phyloP scores from a whole-genome alignment of 1,140 invertebrate genomes.

The Lysiphlebus fabarum region DNA sequence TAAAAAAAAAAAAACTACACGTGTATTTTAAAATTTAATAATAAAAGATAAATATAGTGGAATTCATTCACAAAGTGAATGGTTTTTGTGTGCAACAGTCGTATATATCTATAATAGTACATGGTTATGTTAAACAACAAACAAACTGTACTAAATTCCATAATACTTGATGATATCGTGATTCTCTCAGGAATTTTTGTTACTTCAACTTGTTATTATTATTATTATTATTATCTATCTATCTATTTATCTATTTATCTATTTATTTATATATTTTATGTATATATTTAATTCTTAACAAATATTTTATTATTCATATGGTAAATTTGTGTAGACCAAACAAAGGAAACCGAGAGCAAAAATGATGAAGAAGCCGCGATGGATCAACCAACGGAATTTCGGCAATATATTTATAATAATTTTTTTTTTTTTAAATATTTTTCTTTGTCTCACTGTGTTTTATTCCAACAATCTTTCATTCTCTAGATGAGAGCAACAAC shows the following conservation, averaged over 20 bases:
- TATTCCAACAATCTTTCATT: neutral
- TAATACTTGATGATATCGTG: neutral
- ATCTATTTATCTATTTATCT: conserved; percentile 1
- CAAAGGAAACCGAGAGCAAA: conserved; percentile 34
- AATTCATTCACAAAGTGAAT: conserved; percentile 10
- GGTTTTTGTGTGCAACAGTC: neutral
- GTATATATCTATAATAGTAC: no score
- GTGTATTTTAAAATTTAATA: no score
- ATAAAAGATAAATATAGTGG: neutral
- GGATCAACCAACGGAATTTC: conserved; percentile 27
- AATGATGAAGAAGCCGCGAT: conserved; percentile 10
- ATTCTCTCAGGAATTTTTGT: conserved; percentile 24
- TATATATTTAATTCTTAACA: no score
- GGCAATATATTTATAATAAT: no score
- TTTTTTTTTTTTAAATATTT: conserved; percentile 14
- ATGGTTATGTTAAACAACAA: no score
- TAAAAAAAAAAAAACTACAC: no score
- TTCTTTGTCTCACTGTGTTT: neutral
- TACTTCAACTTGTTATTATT: no score
- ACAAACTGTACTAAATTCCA: no score
- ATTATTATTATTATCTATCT: conserved; percentile 6
- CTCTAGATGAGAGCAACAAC: no score
- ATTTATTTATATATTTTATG: conserved; percentile 10
- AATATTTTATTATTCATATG: no score
- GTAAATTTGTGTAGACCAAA: conserved; percentile 40